Conservation (phyloP, 2,797 vertebrate genomes). For the Syndactyla subalaris region DNA sequence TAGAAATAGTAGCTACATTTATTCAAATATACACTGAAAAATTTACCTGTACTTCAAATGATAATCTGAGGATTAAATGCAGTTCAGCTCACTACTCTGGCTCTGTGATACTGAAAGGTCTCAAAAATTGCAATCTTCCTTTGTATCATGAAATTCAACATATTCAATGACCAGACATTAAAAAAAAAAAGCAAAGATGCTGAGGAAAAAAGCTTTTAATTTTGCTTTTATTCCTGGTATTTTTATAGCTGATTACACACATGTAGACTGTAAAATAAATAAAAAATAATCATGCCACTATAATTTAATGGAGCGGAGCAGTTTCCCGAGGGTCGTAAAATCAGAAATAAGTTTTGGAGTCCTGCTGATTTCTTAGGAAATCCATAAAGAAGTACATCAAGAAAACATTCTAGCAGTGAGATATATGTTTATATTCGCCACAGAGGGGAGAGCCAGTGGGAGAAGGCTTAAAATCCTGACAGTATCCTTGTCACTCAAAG, state of each 20-base stretch:
- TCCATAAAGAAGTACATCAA: background rate
- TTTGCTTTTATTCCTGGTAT: background rate
- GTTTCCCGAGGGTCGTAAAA: background rate
- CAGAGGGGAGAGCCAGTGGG: rapidly evolving
- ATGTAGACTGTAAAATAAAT: background rate
- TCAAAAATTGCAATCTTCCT: background rate
- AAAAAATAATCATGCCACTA: background rate
- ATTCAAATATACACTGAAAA: background rate
- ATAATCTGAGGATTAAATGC: background rate
- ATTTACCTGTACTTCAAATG: background rate
- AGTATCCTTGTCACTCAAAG: background rate
- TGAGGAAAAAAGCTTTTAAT: background rate
- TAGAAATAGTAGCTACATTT: background rate
- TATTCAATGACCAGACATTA: background rate
- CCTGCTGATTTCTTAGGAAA: background rate
- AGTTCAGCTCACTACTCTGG: background rate
- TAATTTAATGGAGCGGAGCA: background rate
- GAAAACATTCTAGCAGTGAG: background rate
- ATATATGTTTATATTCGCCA: background rate
- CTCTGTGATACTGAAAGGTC: background rate
- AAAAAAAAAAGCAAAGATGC: background rate
- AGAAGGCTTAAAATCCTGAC: background rate
- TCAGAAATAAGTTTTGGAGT: background rate
- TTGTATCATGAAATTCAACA: background rate
- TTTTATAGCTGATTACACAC: background rate